These are phyloP conservation scores for Athetis lepigone DNA, from an alignment of 2,888 invertebrate genomes.

Conservation along the genomic window DNA sequence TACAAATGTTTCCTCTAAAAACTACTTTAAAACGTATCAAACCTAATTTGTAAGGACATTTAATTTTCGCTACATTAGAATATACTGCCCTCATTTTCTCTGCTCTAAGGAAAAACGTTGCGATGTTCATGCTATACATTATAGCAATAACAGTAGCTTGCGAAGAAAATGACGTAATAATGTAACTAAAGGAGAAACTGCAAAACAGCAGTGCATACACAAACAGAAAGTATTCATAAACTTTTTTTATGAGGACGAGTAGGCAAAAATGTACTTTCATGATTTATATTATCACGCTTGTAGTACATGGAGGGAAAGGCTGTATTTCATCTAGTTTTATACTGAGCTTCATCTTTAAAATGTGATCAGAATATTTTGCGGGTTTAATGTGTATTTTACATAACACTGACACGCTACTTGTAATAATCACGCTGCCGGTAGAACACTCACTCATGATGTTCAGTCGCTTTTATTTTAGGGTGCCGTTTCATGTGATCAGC, in stretches of 20 bases:
- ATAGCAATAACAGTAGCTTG: slow-evolving; percentile 20
- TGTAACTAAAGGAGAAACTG: slow-evolving; percentile 11
- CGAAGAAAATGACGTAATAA: slow-evolving; percentile 17
- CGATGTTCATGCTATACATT: slow-evolving; percentile 11
- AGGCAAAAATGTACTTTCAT: not conserved
- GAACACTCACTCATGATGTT: not conserved
- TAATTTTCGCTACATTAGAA: slow-evolving; percentile 7
- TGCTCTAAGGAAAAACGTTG: slow-evolving; percentile 1
- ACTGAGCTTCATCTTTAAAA: not conserved
- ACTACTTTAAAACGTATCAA: not conserved
- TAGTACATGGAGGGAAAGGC: not conserved
- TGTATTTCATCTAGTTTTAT: not conserved
- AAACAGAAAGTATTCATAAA: slow-evolving; percentile 24
- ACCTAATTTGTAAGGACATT: not conserved
- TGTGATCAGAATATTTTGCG: not conserved
- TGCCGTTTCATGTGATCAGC: slow-evolving; percentile 9
- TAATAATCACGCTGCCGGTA: slow-evolving; percentile 1
- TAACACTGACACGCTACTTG: slow-evolving; percentile 12
- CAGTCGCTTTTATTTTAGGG: not conserved
- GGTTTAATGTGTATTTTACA: no score
- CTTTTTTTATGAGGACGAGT: slow-evolving; percentile 1
- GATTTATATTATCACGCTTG: slow-evolving; percentile 26
- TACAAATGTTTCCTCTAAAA: not conserved
- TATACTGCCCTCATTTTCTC: slow-evolving; percentile 3
- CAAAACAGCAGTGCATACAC: slow-evolving; percentile 17